phyloP scores from a whole-genome alignment of 2,888 invertebrate species.

The Psylliodes chrysocephalus region DNA sequence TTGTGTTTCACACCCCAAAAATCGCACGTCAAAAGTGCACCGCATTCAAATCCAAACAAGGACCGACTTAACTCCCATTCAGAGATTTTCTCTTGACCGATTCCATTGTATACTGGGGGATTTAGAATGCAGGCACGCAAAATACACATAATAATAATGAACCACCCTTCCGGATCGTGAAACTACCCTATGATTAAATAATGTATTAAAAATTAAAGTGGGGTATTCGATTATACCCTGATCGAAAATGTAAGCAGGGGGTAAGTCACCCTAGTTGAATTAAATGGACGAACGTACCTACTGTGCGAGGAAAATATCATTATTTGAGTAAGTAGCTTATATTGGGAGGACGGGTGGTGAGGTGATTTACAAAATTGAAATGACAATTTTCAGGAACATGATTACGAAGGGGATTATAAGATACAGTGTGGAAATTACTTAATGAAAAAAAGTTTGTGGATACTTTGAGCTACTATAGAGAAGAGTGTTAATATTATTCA shows the following conservation, averaged over 20 bases:
- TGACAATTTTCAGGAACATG: neutral
- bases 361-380: constrained; percentile 1
- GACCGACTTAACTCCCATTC: constrained; percentile 30
- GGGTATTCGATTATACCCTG: constrained; percentile 34
- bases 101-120: constrained; percentile 22
- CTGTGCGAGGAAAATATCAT: constrained; percentile 25
- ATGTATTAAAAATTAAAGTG: constrained; percentile 40
- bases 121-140: constrained; percentile 24
- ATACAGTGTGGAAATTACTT: no score
- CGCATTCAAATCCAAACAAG: constrained; percentile 20
- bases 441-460: no score
- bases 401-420: no score
- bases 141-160: constrained; percentile 20
- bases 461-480: no score
- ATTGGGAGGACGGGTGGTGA: neutral
- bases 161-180: constrained; percentile 25
- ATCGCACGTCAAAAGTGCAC: constrained; percentile 23
- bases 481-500: no score
- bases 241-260: constrained; percentile 13
- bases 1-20: constrained; percentile 17
- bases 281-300: constrained; percentile 2
- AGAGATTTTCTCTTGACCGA: constrained; percentile 31
- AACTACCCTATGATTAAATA: constrained; percentile 40
- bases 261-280: neutral
- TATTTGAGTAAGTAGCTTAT: constrained; percentile 32